Evolutionary conservation across 2,113 vertebrate species (phyloP), one percentile per base, ranked within the genome.

Genomic region (Agapornis roseicollis): DNA sequence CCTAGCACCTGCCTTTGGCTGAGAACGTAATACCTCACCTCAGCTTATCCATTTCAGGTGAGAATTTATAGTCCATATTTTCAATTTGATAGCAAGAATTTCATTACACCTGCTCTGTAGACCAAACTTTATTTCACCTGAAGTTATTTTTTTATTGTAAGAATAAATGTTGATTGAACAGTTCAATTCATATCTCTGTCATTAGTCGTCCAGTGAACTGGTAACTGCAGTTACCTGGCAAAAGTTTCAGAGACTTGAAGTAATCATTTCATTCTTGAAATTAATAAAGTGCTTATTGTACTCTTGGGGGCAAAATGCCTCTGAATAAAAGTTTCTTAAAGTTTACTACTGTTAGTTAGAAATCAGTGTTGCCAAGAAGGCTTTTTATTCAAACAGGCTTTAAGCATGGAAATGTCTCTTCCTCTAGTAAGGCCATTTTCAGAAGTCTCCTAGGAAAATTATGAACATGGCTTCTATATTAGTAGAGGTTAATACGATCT

Each of bases 121-220:
- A 95, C 42, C 84, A 81, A 94, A 68, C 77, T 80, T 85, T 74
- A 90, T 94, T 94, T 95, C 66, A 89, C 55, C 77, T 82, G 89
- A 69, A 87, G 91, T 90, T 91, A 77, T 88, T 73, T 88, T 94
- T 94, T 94, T 91, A 94, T 82, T 85, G 74, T 61, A 64, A 80
- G 77, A 89, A 78, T 96, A 94, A 87, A 95, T 93, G 84, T 92
- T 69, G 70, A 82, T 94, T 78, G 91, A 94, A 58, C 29, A 5
- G 20, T 69, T 92, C 41, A 55, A 31, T 88, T 93, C 87, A 44
- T 89, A 35, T 58, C 63, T 74, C 88, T 96, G 66, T 85, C 81
- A 61, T 90, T 80, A 89, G 76, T 64, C 1, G 2, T 89, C 46
- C 10, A 33, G 41, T 89, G 89, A 92, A 42, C 63, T 78, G 88